Base-by-base conservation (phyloP, 1,140 invertebrate species). In the Papilio glaucus region DNA sequence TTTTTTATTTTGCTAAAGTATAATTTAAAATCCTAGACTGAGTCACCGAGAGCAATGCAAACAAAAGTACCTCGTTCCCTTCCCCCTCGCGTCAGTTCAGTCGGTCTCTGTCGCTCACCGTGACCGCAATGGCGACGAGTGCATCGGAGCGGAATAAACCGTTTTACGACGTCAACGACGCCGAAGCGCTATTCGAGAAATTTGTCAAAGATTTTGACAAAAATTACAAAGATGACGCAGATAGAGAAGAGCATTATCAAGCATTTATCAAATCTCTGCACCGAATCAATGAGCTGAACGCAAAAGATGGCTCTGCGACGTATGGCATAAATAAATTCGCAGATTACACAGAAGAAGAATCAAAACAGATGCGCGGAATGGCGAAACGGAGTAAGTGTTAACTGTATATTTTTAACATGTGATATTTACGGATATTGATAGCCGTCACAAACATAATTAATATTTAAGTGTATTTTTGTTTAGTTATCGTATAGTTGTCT, bases 301-400 rank as follows among this genome's bases (percentile, higher is more conserved):
- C 73, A 9, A 13, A 73, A 4, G 53, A 60, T 33, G 0, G 24
- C 0, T 65, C 42, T 13, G 80, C 81, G 2, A 82, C 77, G 0
- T 86, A 70, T 61, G 81, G 78, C n/a, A 83, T 90, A n/a, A 90
- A 87, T 37, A 67, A 83, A 37, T 87, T 83, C 33, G 75, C 88
- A 4, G 88, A 90, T 75, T 85, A 81, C 33, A 88, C 85, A 0
- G 77, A 73, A 6, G 78, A 85, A 6, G 82, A 90, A 21, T 77
- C 63, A 21, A 82, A 80, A 72, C 24, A 73, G 29, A 71, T 80
- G 60, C 72, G 72, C 57, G 82, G 78, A 41, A 41, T 72, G 45
- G 5, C 29, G 6, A 73, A 65, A 73, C 61, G 41, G 6, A 49
- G 71, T 61, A 72, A 68, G 65, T 57, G 49, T 10, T 57, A 57